These are phyloP conservation scores for Promerops cafer DNA, from an alignment of 2,113 vertebrate genomes.

Conservation along the genomic window DNA sequence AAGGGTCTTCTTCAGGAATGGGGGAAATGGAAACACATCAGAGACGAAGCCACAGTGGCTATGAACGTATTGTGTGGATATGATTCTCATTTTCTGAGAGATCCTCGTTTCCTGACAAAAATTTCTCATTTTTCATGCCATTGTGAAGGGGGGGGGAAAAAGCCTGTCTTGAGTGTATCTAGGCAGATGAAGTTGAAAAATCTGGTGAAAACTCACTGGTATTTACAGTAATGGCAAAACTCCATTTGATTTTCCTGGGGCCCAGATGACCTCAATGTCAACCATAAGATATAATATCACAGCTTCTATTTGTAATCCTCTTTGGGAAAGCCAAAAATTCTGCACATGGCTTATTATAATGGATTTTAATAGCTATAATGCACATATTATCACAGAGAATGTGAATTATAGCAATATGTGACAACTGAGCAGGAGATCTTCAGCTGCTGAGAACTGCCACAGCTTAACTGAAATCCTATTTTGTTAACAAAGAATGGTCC, in stretches of 20 bases:
- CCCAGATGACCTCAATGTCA: background rate
- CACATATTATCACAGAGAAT: background rate
- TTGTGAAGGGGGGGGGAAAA: background rate
- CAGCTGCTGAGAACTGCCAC: background rate
- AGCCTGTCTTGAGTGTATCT: background rate
- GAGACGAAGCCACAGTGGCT: background rate
- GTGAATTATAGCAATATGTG: background rate
- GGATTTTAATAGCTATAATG: background rate
- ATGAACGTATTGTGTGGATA: background rate
- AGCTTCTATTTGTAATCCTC: background rate
- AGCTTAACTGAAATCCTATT: background rate
- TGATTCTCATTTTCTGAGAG: background rate
- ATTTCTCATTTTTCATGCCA: background rate
- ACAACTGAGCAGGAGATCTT: background rate
- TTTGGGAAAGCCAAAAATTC: background rate
- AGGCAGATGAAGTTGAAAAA: background rate
- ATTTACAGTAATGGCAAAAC: background rate
- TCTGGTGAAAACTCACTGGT: background rate
- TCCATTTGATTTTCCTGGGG: background rate
- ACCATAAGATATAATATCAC: background rate
- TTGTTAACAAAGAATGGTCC: background rate
- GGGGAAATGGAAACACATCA: background rate
- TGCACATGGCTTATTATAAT: background rate
- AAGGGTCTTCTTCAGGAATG: background rate
- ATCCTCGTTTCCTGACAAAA: background rate